phyloP scores from a whole-genome alignment of 2,113 vertebrate species.

The Phalacrocorax aristotelis region DNA sequence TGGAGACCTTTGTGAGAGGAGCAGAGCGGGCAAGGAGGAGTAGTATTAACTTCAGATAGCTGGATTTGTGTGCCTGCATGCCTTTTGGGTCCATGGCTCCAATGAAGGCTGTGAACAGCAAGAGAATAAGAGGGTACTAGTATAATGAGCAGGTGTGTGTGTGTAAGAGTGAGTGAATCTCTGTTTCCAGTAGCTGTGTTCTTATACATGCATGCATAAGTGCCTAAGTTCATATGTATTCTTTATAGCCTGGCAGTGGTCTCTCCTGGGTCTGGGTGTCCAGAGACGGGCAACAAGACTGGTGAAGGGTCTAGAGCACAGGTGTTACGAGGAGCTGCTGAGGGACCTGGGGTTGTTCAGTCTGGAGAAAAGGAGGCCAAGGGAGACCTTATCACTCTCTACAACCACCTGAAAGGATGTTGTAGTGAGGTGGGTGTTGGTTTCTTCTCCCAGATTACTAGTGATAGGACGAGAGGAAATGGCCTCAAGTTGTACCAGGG shows the following conservation, averaged over 20 bases:
- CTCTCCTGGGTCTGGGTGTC: background rate
- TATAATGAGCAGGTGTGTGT: fast-evolving
- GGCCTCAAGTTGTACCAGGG: no score
- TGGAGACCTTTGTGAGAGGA: background rate
- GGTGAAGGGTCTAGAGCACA: no score
- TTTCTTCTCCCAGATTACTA: no score
- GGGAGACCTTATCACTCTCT: no score
- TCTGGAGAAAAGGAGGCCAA: no score
- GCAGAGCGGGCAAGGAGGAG: background rate
- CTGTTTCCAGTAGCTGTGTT: background rate
- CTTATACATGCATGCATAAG: fast-evolving
- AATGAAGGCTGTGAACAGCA: background rate
- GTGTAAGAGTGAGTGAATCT: background rate
- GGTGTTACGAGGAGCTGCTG: no score
- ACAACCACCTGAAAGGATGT: no score
- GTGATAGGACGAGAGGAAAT: no score
- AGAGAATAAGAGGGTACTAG: background rate
- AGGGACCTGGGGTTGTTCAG: no score
- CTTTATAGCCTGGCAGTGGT: background rate
- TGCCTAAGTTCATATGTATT: background rate
- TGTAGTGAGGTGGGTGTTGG: no score
- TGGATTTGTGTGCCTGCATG: background rate
- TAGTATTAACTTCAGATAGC: background rate
- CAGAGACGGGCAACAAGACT: no score
- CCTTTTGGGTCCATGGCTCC: background rate